These are phyloP conservation scores for Anser cygnoides DNA, from an alignment of 2,113 vertebrate species.

Conservation along the genomic window DNA sequence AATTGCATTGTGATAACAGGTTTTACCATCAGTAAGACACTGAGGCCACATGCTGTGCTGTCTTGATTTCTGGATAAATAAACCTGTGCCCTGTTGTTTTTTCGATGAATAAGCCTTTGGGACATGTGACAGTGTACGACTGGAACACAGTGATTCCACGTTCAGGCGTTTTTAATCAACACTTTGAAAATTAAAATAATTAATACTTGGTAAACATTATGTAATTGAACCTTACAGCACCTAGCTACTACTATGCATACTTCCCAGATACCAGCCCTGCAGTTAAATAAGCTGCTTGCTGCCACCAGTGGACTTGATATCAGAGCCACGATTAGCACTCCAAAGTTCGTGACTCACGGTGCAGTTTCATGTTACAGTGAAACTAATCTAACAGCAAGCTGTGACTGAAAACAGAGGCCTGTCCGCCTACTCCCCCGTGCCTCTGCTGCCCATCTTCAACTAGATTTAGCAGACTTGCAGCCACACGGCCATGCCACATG, in stretches of 20 bases:
- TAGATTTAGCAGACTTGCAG: not conserved
- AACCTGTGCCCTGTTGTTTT: not conserved
- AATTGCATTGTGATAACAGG: not conserved
- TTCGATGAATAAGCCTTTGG: not conserved
- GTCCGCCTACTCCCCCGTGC: rapidly evolving
- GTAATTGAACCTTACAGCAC: slow-evolving; percentile 26
- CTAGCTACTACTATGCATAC: not conserved
- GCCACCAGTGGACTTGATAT: not conserved
- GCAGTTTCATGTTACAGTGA: not conserved
- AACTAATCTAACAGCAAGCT: not conserved
- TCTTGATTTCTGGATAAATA: slow-evolving; percentile 22
- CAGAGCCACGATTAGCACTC: not conserved
- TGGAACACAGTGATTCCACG: not conserved
- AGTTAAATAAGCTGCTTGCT: not conserved
- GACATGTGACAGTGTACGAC: not conserved
- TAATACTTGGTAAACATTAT: slow-evolving; percentile 9
- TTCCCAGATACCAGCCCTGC: not conserved
- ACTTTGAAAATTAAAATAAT: not conserved
- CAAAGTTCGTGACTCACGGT: not conserved
- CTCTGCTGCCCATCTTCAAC: not conserved
- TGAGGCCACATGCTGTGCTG: not conserved
- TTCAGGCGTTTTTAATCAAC: not conserved
- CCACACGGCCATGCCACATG: not conserved
- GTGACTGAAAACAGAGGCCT: not conserved
- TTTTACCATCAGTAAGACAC: not conserved